Percentiles rank a stretch among this genome's conserved stretches.
phyloP scores from a whole-genome alignment of 2,113 vertebrate species.

The Colossoma macropomum region DNA sequence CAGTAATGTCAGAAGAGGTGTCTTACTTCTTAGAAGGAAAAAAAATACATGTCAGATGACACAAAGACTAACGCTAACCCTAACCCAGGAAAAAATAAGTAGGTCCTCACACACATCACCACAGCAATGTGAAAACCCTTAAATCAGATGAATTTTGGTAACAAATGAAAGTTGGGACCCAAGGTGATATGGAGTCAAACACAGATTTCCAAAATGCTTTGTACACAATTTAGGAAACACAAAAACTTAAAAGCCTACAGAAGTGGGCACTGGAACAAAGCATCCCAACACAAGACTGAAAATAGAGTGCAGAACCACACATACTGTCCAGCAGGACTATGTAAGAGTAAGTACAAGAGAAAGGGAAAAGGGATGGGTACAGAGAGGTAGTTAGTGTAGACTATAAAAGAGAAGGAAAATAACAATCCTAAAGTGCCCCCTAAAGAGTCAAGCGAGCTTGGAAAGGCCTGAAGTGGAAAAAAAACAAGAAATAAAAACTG shows the following conservation, averaged over 20 bases:
- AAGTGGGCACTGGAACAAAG: slow-evolving; percentile 18
- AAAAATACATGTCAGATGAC: too few species aligned
- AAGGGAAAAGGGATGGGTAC: slow-evolving; percentile 1
- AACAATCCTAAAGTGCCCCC: slow-evolving; percentile 6
- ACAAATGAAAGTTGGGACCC: too few species aligned
- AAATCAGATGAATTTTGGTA: too few species aligned
- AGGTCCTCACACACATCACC: too few species aligned
- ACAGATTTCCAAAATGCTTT: not conserved
- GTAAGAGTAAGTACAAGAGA: not conserved
- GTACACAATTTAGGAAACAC: not conserved
- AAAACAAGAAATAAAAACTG: slow-evolving; percentile 20
- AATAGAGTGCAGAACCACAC: too few species aligned
- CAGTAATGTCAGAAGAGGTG: too few species aligned
- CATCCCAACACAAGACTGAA: not conserved
- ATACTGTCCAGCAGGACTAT: not conserved
- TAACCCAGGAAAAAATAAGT: too few species aligned
- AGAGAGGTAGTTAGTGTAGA: not conserved
- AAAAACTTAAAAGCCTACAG: slow-evolving; percentile 19
- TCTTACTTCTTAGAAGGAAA: too few species aligned
- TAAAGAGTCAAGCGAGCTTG: slow-evolving; percentile 15
- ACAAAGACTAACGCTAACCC: too few species aligned
- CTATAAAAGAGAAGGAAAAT: slow-evolving; percentile 37
- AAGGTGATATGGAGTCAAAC: not conserved
- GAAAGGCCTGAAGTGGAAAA: not conserved
- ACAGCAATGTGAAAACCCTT: too few species aligned